A percentile compares a stretch with the other conserved stretches of the same genome.
Evolutionary conservation across 2,888 invertebrate species (phyloP).

Genomic region (Malachius bipustulatus): DNA sequence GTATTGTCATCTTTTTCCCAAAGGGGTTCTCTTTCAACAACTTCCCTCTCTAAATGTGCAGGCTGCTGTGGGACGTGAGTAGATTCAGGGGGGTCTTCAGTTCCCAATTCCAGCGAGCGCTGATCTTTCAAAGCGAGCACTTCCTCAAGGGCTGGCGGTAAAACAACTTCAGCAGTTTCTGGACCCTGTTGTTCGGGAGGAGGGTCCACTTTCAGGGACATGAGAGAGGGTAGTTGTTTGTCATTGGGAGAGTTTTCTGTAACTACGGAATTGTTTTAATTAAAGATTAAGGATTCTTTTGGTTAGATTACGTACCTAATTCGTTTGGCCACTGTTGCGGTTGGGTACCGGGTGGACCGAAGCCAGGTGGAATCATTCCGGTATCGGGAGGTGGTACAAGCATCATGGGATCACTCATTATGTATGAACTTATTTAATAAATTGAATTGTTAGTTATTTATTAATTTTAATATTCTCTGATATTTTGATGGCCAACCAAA

Average conservation of each 20-base stretch:
- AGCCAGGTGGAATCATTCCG: slow-evolving; percentile 18
- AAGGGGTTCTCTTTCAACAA: slow-evolving; percentile 20
- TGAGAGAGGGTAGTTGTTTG: slow-evolving; percentile 44
- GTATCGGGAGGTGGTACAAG: not conserved
- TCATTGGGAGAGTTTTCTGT: slow-evolving; percentile 21
- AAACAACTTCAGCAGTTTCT: slow-evolving; percentile 41
- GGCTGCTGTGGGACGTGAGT: slow-evolving; percentile 16
- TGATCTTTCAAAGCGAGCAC: slow-evolving; percentile 80
- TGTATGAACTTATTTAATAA: too few species aligned
- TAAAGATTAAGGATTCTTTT: not conserved
- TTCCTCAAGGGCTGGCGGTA: slow-evolving; percentile 83
- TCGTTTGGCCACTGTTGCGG: slow-evolving; percentile 28
- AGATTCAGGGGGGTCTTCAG: slow-evolving; percentile 18
- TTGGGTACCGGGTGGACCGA: slow-evolving; percentile 28
- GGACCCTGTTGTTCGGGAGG: slow-evolving; percentile 49
- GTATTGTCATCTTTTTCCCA: slow-evolving; percentile 32
- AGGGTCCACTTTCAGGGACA: slow-evolving; percentile 53
- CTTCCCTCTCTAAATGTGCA: slow-evolving; percentile 9
- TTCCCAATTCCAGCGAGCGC: slow-evolving; percentile 68
- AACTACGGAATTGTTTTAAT: slow-evolving; percentile 8
- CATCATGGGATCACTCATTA: too few species aligned
- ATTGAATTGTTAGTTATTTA: too few species aligned
- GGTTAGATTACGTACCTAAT: slow-evolving; percentile 10
- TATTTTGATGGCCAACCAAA: too few species aligned
- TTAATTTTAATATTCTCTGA: too few species aligned